phyloP scores from a whole-genome alignment of 1,140 invertebrate species.

The Mizuhopecten yessoensis region DNA sequence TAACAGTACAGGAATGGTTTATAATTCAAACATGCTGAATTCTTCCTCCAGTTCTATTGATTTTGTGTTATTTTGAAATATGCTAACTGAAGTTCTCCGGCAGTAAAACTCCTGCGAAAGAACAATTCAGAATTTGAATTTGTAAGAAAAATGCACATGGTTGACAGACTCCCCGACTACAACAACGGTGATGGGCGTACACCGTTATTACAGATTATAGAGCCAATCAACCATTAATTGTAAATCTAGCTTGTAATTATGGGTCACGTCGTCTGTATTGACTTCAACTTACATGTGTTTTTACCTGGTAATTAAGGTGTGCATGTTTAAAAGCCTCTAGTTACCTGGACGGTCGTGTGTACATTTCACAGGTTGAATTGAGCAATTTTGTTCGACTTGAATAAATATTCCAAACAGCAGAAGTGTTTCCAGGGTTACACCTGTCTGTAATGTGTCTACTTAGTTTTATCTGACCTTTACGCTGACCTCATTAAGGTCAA shows the following conservation, averaged over 20 bases:
- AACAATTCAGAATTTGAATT: slow-evolving; percentile 35
- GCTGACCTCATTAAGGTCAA: background rate
- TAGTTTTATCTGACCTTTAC: background rate
- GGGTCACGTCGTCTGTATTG: background rate
- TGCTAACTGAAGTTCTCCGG: background rate
- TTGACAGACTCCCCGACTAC: background rate
- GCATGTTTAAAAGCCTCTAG: background rate
- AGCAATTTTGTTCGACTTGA: background rate
- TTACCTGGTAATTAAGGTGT: slow-evolving; percentile 24
- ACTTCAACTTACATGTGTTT: slow-evolving; percentile 24
- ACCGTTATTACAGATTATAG: background rate
- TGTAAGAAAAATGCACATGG: slow-evolving; percentile 10
- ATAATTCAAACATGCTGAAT: background rate
- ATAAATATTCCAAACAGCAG: background rate
- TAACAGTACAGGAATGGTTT: background rate
- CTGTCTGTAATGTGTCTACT: background rate
- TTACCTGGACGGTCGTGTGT: background rate
- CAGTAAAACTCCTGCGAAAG: background rate
- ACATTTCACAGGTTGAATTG: slow-evolving; percentile 20
- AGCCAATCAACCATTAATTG: slow-evolving; percentile 7
- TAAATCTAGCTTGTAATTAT: slow-evolving; percentile 1
- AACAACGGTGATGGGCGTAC: background rate
- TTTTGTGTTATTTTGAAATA: background rate
- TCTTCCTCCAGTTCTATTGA: background rate
- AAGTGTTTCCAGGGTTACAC: background rate